Evolutionary conservation across 2,113 vertebrate species (phyloP).

Genomic region (Clupea harengus): DNA sequence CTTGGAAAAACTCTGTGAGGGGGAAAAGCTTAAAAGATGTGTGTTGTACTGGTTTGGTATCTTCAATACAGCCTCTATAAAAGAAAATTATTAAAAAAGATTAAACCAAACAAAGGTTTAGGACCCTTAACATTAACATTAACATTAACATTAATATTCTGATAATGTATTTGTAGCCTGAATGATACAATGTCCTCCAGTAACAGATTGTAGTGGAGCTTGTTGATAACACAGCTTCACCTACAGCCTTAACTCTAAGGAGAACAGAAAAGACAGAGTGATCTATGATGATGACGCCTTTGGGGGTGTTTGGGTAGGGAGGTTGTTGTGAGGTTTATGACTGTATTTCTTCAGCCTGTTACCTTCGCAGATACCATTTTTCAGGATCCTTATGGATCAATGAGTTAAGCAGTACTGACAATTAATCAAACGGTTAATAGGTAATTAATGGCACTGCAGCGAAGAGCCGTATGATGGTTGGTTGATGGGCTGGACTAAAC

Average conservation of each 20-base stretch:
- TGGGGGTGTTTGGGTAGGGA: neutral
- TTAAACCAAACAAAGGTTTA: neutral
- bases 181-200: neutral
- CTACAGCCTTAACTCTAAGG: neutral
- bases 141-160: neutral
- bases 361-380: neutral
- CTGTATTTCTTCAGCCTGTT: neutral
- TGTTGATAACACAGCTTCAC: neutral
- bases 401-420: conserved; percentile 19
- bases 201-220: neutral
- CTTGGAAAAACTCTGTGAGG: neutral
- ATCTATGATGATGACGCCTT: neutral
- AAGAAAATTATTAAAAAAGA: neutral
- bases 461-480: conserved; percentile 24
- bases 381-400: conserved; percentile 33
- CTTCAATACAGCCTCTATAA: neutral
- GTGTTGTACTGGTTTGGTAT: neutral
- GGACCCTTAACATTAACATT: too few species aligned
- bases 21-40: neutral
- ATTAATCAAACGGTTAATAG: conserved; percentile 41
- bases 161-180: neutral
- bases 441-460: conserved; percentile 38
- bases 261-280: neutral
- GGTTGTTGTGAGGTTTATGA: neutral
- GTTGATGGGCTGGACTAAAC: conserved; percentile 35